A percentile compares a stretch with the other conserved stretches of the same genome.
Conservation (phyloP, 2,113 vertebrate genomes). For the Salvelinus namaycush region DNA sequence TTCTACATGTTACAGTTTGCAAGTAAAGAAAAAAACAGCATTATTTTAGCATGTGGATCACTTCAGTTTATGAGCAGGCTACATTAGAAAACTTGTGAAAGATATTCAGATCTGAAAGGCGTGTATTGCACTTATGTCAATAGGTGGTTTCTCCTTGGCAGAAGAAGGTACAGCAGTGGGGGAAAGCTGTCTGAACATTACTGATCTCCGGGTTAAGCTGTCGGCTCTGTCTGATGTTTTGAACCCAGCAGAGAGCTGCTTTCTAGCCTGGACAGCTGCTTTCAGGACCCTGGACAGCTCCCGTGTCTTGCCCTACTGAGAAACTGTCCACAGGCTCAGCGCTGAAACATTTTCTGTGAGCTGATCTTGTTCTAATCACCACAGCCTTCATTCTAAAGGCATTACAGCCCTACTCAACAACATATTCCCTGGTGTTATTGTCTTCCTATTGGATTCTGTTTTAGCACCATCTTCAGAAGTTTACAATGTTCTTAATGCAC, state of each 20-base stretch:
- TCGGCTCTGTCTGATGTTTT: conserved; percentile 52
- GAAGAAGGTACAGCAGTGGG: conserved; percentile 46
- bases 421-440: too few species aligned
- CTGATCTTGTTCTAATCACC: too few species aligned
- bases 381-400: too few species aligned
- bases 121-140: conserved; percentile 39
- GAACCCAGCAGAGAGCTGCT: conserved; percentile 26
- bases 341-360: too few species aligned
- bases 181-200: conserved; percentile 39
- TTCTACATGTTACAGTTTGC: too few species aligned
- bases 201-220: conserved; percentile 40
- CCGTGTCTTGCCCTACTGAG: too few species aligned
- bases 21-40: too few species aligned
- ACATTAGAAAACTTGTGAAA: neutral
- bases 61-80: too few species aligned
- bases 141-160: conserved; percentile 38
- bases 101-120: conserved; percentile 47
- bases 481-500: neutral
- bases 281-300: neutral
- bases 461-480: neutral
- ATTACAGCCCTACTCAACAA: too few species aligned
- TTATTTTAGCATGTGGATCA: too few species aligned
- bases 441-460: too few species aligned
- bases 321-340: too few species aligned
- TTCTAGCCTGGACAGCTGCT: conserved; percentile 31